Evolutionary conservation across 2,113 vertebrate species (phyloP).

Genomic region (Thamnaconus septentrionalis): DNA sequence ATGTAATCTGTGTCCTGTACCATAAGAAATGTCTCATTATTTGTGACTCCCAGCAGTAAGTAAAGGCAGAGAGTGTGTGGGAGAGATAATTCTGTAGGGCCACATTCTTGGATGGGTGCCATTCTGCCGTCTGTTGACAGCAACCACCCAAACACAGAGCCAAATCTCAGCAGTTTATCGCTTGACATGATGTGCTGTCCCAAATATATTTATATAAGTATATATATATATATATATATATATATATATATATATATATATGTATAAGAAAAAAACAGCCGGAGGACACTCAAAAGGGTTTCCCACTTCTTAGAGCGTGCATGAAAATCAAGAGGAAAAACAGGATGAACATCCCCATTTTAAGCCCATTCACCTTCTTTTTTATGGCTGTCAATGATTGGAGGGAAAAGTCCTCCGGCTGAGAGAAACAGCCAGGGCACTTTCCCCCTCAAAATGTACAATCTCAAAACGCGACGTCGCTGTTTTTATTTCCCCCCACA

Average conservation of each 20-base stretch:
- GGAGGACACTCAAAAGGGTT: too few species aligned
- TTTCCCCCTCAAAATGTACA: constrained; percentile 43
- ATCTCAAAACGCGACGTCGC: constrained; percentile 15
- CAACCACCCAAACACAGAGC: too few species aligned
- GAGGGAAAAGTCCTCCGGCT: constrained; percentile 39
- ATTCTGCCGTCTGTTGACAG: too few species aligned
- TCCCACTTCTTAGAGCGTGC: not conserved
- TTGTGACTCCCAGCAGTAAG: constrained; percentile 32
- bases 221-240: not conserved
- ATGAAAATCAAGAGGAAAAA: constrained; percentile 58
- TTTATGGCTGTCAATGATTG: constrained; percentile 54
- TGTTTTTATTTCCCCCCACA: constrained; percentile 35
- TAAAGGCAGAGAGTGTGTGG: constrained; percentile 22
- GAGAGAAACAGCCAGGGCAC: constrained; percentile 38
- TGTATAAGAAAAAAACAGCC: too few species aligned
- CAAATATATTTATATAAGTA: constrained; percentile 1
- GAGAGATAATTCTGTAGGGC: constrained; percentile 30
- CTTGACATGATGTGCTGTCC: constrained; percentile 37
- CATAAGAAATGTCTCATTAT: constrained; percentile 33
- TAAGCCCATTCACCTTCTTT: constrained; percentile 61
- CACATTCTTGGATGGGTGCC: constrained; percentile 30
- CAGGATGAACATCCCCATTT: constrained; percentile 51
- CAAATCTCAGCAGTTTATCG: constrained; percentile 30
- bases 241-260: too few species aligned
- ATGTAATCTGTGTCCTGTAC: constrained; percentile 48